Conservation (phyloP, 2,888 invertebrate species). For the Bugulina stolonifera region DNA sequence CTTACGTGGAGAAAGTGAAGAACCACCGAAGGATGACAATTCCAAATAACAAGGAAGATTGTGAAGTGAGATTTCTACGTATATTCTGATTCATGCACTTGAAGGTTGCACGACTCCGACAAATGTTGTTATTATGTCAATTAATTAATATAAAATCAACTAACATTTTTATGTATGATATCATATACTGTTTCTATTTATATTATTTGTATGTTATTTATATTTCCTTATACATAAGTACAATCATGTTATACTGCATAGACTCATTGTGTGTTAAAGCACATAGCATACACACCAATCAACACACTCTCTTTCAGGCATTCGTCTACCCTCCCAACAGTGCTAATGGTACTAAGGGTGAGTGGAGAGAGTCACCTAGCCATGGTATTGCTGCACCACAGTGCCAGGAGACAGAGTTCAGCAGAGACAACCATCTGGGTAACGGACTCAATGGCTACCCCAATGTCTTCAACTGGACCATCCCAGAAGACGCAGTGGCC, state of each 20-base stretch:
- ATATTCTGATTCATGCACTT: too few relatives aligned
- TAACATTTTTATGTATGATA: too few relatives aligned
- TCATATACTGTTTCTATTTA: too few relatives aligned
- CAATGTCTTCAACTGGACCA: slow-evolving; percentile 48
- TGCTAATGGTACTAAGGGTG: slow-evolving; percentile 34
- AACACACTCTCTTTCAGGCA: too few relatives aligned
- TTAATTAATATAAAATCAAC: too few relatives aligned
- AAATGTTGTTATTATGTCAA: too few relatives aligned
- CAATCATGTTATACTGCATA: too few relatives aligned
- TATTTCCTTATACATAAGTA: too few relatives aligned
- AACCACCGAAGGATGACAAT: slow-evolving; percentile 36
- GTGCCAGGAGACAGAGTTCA: slow-evolving; percentile 49
- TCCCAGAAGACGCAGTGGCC: slow-evolving; percentile 40
- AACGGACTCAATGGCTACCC: slow-evolving; percentile 48
- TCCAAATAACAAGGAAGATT: slow-evolving; percentile 41
- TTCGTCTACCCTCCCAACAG: slow-evolving; percentile 33
- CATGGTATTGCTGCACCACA: slow-evolving; percentile 47
- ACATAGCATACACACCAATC: too few relatives aligned
- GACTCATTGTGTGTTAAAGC: too few relatives aligned
- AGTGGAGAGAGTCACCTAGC: slow-evolving; percentile 42
- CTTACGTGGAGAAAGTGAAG: slow-evolving; percentile 32
- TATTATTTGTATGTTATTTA: too few relatives aligned
- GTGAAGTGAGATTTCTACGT: slow-evolving; percentile 38
- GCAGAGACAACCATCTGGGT: slow-evolving; percentile 52
- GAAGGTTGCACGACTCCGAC: too few relatives aligned